Conservation (phyloP, 2,888 invertebrate species). For the Drosophila emarginata region DNA sequence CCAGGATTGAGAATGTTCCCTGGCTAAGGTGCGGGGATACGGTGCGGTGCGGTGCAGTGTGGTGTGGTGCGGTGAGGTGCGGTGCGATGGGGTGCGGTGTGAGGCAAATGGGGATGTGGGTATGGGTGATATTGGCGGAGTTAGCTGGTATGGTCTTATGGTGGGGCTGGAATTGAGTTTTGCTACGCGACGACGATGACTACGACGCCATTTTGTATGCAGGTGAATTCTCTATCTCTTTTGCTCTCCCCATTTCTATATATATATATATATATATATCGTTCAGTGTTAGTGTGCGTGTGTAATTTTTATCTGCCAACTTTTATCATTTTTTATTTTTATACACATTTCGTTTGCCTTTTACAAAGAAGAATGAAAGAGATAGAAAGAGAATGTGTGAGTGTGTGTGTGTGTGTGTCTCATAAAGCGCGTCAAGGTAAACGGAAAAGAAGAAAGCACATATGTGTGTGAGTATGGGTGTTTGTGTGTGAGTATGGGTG, state of each 20-base stretch:
- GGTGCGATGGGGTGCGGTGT: no score
- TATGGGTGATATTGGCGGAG: constrained; percentile 1
- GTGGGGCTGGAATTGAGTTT: constrained; percentile 64
- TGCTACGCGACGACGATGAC: constrained; percentile 47
- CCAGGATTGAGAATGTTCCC: constrained; percentile 5
- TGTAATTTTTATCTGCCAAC: constrained; percentile 78
- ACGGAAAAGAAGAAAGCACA: constrained; percentile 38
- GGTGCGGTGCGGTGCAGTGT: neutral
- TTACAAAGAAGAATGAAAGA: constrained; percentile 20
- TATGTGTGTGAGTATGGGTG: neutral
- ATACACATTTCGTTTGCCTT: constrained; percentile 67
- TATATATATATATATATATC: constrained; percentile 20
- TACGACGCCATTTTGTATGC: constrained; percentile 66
- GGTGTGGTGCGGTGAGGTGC: constrained; percentile 3
- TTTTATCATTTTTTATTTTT: constrained; percentile 79
- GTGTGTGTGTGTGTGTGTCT: constrained; percentile 25
- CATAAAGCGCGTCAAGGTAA: constrained; percentile 67
- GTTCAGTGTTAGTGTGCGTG: constrained; percentile 39
- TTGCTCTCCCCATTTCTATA: neutral
- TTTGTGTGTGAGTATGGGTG: constrained; percentile 20
- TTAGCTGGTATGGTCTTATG: constrained; percentile 1
- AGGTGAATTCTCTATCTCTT: constrained; percentile 57
- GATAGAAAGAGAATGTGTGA: neutral
- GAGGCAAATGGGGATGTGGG: neutral
- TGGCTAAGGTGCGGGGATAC: neutral